These are phyloP conservation scores for Xestobium rufovillosum DNA, from an alignment of 2,888 invertebrate species.

Conservation along the genomic window DNA sequence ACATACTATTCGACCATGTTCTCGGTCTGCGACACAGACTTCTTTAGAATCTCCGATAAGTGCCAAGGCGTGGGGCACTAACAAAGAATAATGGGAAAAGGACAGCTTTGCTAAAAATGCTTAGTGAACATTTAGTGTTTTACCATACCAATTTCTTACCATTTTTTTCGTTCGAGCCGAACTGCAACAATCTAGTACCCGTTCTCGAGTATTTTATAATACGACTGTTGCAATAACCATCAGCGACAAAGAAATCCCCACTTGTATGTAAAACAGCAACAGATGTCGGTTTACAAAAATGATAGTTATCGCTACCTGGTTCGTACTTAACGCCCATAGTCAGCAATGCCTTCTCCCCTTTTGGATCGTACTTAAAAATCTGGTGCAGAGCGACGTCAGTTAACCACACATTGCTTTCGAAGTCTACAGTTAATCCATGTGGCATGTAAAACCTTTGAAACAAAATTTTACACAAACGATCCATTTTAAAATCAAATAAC, in stretches of 20 bases:
- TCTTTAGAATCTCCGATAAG: neutral
- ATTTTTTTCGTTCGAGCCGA: neutral
- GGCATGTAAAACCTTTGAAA: constrained; percentile 1
- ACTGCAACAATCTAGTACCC: neutral
- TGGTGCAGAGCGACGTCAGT: constrained; percentile 3
- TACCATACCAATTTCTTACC: neutral
- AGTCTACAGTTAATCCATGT: neutral
- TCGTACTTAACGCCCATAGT: neutral
- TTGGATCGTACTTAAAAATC: neutral
- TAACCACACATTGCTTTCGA: neutral
- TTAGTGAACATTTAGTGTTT: too few species aligned
- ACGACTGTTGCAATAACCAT: neutral
- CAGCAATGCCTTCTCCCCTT: neutral
- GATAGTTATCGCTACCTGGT: neutral
- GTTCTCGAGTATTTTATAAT: constrained; percentile 1
- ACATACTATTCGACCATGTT: constrained; percentile 1
- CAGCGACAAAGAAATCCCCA: neutral
- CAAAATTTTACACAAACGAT: too few species aligned
- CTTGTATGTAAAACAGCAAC: neutral
- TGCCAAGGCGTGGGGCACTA: constrained; percentile 1
- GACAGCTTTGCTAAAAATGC: too few species aligned
- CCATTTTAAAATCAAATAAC: too few species aligned
- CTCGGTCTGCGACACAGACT: constrained; percentile 1
- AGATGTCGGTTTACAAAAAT: constrained; percentile 1
- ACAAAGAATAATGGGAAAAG: too few species aligned